phyloP scores from a whole-genome alignment of 2,888 invertebrate species.

The Odontocerum albicorne region DNA sequence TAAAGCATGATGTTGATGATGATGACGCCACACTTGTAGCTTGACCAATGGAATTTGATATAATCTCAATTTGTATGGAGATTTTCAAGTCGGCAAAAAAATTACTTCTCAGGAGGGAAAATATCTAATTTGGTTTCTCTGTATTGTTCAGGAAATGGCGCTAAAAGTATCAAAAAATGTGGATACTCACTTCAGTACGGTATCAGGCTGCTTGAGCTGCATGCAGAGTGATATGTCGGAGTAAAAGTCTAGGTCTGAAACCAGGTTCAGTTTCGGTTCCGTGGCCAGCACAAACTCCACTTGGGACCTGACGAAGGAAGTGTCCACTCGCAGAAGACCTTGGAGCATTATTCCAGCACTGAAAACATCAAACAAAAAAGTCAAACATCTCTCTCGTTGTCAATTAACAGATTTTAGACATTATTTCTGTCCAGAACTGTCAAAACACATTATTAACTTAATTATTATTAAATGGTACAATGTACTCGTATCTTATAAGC shows the following conservation, averaged over 20 bases:
- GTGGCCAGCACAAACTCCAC: slow-evolving; percentile 66
- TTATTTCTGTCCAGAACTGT: no score
- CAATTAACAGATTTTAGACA: no score
- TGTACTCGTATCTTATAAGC: no score
- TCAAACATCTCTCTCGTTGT: no score
- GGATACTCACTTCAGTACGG: slow-evolving; percentile 58
- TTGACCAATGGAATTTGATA: no score
- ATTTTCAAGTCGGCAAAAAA: no score
- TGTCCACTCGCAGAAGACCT: slow-evolving; percentile 64
- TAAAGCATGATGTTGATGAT: no score
- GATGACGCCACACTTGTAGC: no score
- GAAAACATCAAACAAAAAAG: no score
- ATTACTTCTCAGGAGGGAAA: neutral
- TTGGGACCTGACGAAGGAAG: slow-evolving; percentile 65
- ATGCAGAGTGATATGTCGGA: slow-evolving; percentile 74
- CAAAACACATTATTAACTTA: no score
- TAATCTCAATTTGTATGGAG: no score
- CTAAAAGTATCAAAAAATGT: neutral
- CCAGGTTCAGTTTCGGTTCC: slow-evolving; percentile 69
- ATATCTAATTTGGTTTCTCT: neutral
- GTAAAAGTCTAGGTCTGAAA: slow-evolving; percentile 77
- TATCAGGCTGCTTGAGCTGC: slow-evolving; percentile 70
- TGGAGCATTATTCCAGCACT: slow-evolving; percentile 70
- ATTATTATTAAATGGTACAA: no score
- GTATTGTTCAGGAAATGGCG: neutral